These are phyloP conservation scores for Oryzias javanicus DNA, from an alignment of 2,113 vertebrate genomes.

Conservation along the genomic window DNA sequence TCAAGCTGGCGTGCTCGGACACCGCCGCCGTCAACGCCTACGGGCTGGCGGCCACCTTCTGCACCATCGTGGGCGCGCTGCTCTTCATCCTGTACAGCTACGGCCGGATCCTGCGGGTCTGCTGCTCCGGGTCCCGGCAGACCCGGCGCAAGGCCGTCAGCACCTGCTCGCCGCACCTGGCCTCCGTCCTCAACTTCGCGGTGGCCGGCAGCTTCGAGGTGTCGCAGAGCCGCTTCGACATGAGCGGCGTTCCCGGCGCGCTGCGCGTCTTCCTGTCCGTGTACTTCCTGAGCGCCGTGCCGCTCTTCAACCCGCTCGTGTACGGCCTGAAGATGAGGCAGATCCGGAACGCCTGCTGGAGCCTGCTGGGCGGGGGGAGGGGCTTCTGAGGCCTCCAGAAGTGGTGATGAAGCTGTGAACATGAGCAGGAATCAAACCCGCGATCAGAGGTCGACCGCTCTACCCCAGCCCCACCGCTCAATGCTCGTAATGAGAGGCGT, in stretches of 20 bases:
- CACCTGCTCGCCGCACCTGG: constrained; percentile 61
- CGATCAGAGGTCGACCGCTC: too few species aligned
- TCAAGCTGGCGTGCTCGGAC: constrained; percentile 62
- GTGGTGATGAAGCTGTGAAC: too few species aligned
- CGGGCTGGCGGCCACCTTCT: constrained; percentile 19
- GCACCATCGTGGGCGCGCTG: constrained; percentile 16
- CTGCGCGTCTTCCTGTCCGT: constrained; percentile 15
- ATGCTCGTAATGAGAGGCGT: too few species aligned
- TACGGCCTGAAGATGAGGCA: constrained; percentile 36
- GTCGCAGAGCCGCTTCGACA: constrained; percentile 33
- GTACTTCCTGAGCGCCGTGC: constrained; percentile 21
- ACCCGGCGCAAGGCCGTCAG: constrained; percentile 46
- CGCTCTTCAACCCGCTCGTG: constrained; percentile 34
- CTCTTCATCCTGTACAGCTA: constrained; percentile 26
- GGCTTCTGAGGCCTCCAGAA: too few species aligned
- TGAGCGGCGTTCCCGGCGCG: constrained; percentile 1
- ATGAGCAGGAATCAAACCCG: too few species aligned
- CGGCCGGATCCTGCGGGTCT: constrained; percentile 43
- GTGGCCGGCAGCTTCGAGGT: constrained; percentile 15
- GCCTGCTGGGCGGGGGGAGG: neutral
- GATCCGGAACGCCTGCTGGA: constrained; percentile 8
- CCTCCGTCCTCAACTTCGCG: constrained; percentile 37
- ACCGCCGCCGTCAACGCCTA: constrained; percentile 45
- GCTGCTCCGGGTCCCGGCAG: constrained; percentile 29
- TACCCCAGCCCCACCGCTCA: too few species aligned